Evolutionary conservation across 2,888 invertebrate genomes (phyloP), one percentile per base, ranked within the genome.

Genomic region (Laspeyria flexula): DNA sequence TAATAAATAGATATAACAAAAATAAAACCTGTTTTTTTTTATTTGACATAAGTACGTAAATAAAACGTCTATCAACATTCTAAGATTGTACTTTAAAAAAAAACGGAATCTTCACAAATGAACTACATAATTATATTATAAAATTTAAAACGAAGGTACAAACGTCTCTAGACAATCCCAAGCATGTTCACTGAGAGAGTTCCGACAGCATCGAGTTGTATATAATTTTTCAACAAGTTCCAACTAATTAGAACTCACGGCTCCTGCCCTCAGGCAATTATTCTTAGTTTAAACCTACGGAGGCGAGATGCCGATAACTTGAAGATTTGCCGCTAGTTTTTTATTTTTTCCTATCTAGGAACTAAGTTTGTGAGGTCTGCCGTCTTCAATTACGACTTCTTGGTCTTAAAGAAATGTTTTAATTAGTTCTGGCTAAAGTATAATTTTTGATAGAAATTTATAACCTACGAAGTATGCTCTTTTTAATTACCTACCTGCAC

Each of bases 201-300:
- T 62, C 60, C 64, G 63, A 54, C 30, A 60, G 51, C 70, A 67
- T 64, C 51, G 52, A 62, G 73, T 63, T 67, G 61, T 72, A 55
- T 60, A 62, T 73, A 80, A 81, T 83, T 81, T 78, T 79, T 80
- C 78, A 81, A 81, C 75, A 78, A 75, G 76, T 79, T 72, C 67
- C 67, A 82, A 77, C 77, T 80, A 81, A 81, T 82, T 80, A 79
- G 66, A 58, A 52, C 58, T 64, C 48, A 55, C 48, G 42, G 64
- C 35, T 39, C 53, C 42, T 49, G 55, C 66, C 71, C 56, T 48
- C 41, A 37, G 55, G 70, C 73, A 68, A 80, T 82, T 77, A 78
- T 79, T 81, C 76, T 80, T 79, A 74, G 70, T 80, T 73, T 58
- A 65, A 65, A 67, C 60, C 60, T 52, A 56, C 54, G 45, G 52